Evolutionary conservation across 2,113 vertebrate genomes (phyloP), one percentile per base, ranked within the genome.

Genomic region (Microtus montanus): DNA sequence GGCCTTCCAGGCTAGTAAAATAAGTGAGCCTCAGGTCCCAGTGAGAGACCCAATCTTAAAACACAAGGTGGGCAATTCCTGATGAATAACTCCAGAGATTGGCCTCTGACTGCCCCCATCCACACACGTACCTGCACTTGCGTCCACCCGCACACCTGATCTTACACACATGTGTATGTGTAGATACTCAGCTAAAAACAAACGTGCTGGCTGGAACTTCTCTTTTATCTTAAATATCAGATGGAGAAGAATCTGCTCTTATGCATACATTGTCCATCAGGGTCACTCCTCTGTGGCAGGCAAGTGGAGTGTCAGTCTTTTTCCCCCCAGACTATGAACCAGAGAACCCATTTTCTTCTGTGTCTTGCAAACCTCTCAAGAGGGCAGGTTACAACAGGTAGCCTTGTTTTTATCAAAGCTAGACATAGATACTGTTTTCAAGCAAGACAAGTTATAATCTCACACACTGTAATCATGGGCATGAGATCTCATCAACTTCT

Each of bases 231-330:
- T 28, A 52, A 68, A 47, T 14, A 8, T 47, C 7, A 41, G 0
- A 2, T 15, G 41, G 33, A 58, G 54, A 88, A 73, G 35, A 63
- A 22, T 20, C 13, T 5, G 0, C 11, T n/a, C 82, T 52, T 3
- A 26, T 3, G 4, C 4, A 61, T 5, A 9, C 0, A 0, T 49
- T 64, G 28, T 30, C 26, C 44, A 68, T 35, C 35, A 52, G 61
- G 61, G 74, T 79, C 22, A 54, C 0, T 66, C 44, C 35, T 64
- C 24, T 0, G 0, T 33, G 38, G 6, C 66, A 11, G 1, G 14
- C 58, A 19, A 0, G 58, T 44, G 3, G 20, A 30, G 30, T 58
- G 19, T 9, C 10, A 2, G 30, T 12, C 30, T 95, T 61, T 61
- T 80, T 63, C 5, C 5, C 13, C 13, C 0, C 41, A 85, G 77